A percentile compares a stretch with the other conserved stretches of the same genome.
phyloP scores from a whole-genome alignment of 2,113 vertebrate species.

The Dasyprocta punctata region DNA sequence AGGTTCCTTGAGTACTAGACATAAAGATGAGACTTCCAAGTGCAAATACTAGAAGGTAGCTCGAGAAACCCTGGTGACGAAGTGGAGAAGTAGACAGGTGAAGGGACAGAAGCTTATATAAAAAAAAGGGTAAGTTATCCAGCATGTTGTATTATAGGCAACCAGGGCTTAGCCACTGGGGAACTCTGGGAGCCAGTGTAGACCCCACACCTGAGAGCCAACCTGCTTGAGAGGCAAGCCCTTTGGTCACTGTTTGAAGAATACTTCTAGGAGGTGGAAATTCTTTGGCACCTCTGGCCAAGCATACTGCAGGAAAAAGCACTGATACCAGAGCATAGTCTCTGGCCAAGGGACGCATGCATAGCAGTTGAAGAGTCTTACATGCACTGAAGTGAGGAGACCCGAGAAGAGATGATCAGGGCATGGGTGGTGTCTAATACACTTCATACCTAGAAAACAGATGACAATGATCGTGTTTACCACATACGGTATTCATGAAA shows the following conservation, averaged over 20 bases:
- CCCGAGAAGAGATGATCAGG: no score
- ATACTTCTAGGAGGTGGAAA: background rate
- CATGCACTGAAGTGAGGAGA: background rate
- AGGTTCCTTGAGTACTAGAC: background rate
- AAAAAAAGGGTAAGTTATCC: background rate
- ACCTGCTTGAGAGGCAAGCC: background rate
- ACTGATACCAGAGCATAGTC: background rate
- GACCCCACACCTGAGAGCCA: background rate
- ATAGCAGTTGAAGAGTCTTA: background rate
- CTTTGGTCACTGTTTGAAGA: background rate
- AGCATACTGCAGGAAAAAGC: background rate
- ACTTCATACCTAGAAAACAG: background rate
- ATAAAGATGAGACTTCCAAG: background rate
- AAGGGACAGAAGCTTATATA: background rate
- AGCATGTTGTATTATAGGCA: background rate
- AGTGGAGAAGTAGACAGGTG: background rate
- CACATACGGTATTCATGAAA: background rate
- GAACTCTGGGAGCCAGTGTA: background rate
- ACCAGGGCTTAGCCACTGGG: no score
- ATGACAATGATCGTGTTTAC: background rate
- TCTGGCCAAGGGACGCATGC: background rate
- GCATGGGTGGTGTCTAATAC: background rate
- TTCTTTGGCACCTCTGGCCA: background rate
- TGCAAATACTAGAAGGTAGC: background rate
- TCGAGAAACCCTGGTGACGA: background rate